A percentile compares a stretch with the other conserved stretches of the same genome.
Conservation (phyloP, 2,888 invertebrate genomes). For the Hybos culiciformis region DNA sequence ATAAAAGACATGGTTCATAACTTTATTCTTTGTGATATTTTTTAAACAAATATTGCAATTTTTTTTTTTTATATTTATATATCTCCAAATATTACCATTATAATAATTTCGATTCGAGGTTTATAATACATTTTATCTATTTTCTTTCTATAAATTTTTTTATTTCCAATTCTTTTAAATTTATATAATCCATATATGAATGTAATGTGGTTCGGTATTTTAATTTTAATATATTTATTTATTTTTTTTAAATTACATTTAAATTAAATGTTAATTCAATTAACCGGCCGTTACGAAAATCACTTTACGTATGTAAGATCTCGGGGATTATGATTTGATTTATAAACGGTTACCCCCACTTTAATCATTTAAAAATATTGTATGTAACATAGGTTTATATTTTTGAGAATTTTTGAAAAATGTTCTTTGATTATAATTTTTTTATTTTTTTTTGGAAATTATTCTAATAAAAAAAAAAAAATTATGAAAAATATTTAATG, state of each 20-base stretch:
- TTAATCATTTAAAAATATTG: too few species aligned
- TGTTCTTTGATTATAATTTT: too few species aligned
- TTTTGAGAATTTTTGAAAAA: too few species aligned
- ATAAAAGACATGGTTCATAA: too few species aligned
- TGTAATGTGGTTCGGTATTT: background rate
- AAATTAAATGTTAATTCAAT: background rate
- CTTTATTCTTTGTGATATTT: too few species aligned
- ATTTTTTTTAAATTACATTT: background rate
- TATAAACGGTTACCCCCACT: constrained; percentile 11
- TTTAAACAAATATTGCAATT: too few species aligned
- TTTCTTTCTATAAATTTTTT: background rate
- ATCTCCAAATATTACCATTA: too few species aligned
- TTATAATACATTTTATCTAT: background rate
- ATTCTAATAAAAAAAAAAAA: background rate
- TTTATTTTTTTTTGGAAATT: too few species aligned
- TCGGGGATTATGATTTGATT: constrained; percentile 10
- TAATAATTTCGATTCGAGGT: background rate
- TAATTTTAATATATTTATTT: background rate
- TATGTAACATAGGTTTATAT: too few species aligned
- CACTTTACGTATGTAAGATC: constrained; percentile 2
- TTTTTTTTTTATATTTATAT: too few species aligned
- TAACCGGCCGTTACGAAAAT: background rate
- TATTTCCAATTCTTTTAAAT: background rate
- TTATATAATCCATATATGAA: background rate
- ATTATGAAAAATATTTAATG: background rate